Evolutionary conservation across 35 echinoderm and acorn worm genomes (phyloP), one percentile per base, ranked within the genome.

Genomic region (Ptychodera flava): DNA sequence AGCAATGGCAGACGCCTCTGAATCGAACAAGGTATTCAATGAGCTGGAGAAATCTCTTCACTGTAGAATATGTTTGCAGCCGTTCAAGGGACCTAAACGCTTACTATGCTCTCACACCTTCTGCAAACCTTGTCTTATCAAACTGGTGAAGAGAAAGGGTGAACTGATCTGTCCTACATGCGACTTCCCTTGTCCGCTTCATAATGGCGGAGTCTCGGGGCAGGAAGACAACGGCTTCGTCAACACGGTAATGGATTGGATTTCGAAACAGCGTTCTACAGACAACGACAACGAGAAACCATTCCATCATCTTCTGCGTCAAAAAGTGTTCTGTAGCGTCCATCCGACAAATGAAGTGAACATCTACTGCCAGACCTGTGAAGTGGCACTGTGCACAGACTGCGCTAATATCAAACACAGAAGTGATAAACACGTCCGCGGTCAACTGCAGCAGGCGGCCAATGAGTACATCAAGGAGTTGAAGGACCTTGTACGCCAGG

Each of bases 201-300:
- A 86, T 0, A 82, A 89, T 76, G 36, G 37, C 0, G 95, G 95
- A 1, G 92, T 97, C 0, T 35, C 78, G 0, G 84, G 89, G 16
- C 86, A 93, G 16, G 89, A 92, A 14, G 95, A 97, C 78, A 97
- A 97, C 31, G 93, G 93, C 87, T 97, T 97, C 36, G 88, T 97
- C 16, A 97, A 97, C 85, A 93, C 88, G 37, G 94, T 97, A 37
- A 97, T 97, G 32, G 95, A 97, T 75, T 97, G 93, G 31, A 97
- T 97, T 29, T 88, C 90, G 29, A 87, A 85, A 29, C 93, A 97
- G 81, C 87, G 92, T 31, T 85, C 86, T 27, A 88, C 85, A 30
- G n/a, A n/a, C n/a, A n/a, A n/a, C n/a, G 93, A 92, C 31, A 83
- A 86, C 6, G 85, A 77, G 1, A 85, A 80, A 32, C 82, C 89